A percentile compares a stretch with the other conserved stretches of the same genome.
Evolutionary conservation across 2,113 vertebrate genomes (phyloP).

Genomic region (Rhea americana): DNA sequence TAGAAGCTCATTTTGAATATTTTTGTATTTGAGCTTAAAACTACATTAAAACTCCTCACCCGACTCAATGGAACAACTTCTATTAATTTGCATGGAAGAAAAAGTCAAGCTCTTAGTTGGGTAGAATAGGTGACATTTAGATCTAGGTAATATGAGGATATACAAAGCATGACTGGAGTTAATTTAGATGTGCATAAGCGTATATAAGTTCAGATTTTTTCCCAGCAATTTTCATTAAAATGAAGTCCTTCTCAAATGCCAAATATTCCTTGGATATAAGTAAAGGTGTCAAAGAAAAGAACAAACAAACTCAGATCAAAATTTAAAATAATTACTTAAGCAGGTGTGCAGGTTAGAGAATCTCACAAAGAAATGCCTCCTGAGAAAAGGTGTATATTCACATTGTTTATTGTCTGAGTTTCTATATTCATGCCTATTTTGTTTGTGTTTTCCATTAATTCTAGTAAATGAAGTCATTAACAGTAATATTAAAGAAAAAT

Average conservation of each 20-base stretch:
- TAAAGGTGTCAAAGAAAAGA: background rate
- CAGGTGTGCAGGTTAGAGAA: conserved; percentile 1
- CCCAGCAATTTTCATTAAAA: conserved; percentile 4
- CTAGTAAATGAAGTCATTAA: background rate
- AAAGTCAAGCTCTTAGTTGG: background rate
- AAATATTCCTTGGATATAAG: conserved; percentile 1
- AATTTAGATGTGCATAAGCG: background rate
- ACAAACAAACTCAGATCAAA: conserved; percentile 11
- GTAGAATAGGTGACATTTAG: conserved; percentile 12
- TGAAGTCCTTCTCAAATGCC: background rate
- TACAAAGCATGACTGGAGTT: background rate
- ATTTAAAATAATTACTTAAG: background rate
- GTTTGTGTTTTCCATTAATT: background rate
- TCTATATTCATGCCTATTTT: background rate
- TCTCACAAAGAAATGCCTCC: background rate
- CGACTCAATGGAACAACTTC: background rate
- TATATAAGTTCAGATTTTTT: background rate
- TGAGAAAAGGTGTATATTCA: background rate
- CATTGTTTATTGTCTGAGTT: background rate
- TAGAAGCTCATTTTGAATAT: background rate
- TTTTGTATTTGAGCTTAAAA: background rate
- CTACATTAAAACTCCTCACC: background rate
- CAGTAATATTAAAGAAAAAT: background rate
- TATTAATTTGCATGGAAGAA: background rate
- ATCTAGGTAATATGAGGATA: background rate